These are phyloP conservation scores for Caenorhabditis brenneri DNA, from an alignment of 1,140 invertebrate species.

Conservation along the genomic window DNA sequence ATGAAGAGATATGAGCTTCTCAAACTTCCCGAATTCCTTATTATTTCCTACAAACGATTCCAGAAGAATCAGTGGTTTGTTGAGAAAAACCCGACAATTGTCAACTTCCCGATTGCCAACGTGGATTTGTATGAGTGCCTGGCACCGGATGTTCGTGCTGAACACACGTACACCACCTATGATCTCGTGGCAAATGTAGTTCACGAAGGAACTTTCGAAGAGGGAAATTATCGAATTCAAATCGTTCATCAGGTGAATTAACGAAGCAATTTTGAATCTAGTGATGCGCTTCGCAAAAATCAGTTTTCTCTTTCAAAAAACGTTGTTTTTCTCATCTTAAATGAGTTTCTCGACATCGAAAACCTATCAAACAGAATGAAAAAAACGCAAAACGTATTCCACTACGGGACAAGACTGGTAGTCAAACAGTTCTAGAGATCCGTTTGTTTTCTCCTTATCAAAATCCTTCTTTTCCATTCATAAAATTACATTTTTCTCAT, in stretches of 20 bases:
- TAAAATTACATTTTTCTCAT: too few species aligned
- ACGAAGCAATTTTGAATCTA: conserved; percentile 61
- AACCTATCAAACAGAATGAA: too few species aligned
- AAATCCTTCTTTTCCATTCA: too few species aligned
- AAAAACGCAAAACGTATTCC: too few species aligned
- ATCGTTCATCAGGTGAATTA: conserved; percentile 86
- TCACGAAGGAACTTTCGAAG: conserved; percentile 91
- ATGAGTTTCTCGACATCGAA: too few species aligned
- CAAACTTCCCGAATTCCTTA: conserved; percentile 91
- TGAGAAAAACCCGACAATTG: conserved; percentile 99
- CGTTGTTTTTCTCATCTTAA: too few species aligned
- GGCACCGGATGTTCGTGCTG: conserved; percentile 73
- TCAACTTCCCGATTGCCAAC: conserved; percentile 97
- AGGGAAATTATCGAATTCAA: conserved; percentile 88
- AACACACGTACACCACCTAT: conserved; percentile 84
- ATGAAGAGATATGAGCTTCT: conserved; percentile 95
- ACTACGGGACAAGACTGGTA: too few species aligned
- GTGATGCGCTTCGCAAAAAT: background rate
- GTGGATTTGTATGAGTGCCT: conserved; percentile 96
- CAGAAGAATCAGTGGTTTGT: conserved; percentile 98
- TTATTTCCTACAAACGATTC: conserved; percentile 92
- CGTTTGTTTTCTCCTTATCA: too few species aligned
- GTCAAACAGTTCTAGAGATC: too few species aligned
- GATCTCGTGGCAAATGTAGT: conserved; percentile 97
- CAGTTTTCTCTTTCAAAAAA: too few species aligned